These are phyloP conservation scores for Zeuzera pyrina DNA, from an alignment of 2,888 invertebrate species.

Conservation along the genomic window DNA sequence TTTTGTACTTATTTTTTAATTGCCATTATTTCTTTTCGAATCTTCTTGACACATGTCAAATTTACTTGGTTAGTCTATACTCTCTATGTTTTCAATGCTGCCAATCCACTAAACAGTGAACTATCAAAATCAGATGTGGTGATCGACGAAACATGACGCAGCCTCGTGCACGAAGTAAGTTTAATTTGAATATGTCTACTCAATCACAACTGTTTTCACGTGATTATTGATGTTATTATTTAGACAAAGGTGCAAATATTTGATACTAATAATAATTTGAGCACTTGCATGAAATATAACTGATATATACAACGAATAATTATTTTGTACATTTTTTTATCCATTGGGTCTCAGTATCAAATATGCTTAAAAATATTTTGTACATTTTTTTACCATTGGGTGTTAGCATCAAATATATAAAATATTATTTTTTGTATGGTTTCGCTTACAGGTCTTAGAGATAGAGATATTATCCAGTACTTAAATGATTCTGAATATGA, in stretches of 20 bases:
- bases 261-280: conserved; percentile 3
- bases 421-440: conserved; percentile 1
- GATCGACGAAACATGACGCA: too few species aligned
- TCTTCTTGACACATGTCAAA: too few species aligned
- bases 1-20: too few species aligned
- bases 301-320: conserved; percentile 1
- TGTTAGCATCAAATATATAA: conserved; percentile 1
- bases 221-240: conserved; percentile 2
- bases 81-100: too few species aligned
- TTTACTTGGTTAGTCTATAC: too few species aligned
- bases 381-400: conserved; percentile 1
- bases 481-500: conserved; percentile 1
- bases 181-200: conserved; percentile 1
- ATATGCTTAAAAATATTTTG: conserved; percentile 1
- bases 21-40: too few species aligned
- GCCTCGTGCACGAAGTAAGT: conserved; percentile 1
- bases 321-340: conserved; percentile 2
- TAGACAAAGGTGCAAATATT: conserved; percentile 1
- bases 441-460: conserved; percentile 2
- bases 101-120: too few species aligned
- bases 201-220: neutral
- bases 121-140: too few species aligned
- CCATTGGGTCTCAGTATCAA: conserved; percentile 1
- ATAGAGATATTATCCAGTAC: neutral
- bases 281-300: conserved; percentile 2